These are phyloP conservation scores for Eulemur mongoz DNA, from an alignment of 2,797 vertebrate genomes.

Conservation along the genomic window DNA sequence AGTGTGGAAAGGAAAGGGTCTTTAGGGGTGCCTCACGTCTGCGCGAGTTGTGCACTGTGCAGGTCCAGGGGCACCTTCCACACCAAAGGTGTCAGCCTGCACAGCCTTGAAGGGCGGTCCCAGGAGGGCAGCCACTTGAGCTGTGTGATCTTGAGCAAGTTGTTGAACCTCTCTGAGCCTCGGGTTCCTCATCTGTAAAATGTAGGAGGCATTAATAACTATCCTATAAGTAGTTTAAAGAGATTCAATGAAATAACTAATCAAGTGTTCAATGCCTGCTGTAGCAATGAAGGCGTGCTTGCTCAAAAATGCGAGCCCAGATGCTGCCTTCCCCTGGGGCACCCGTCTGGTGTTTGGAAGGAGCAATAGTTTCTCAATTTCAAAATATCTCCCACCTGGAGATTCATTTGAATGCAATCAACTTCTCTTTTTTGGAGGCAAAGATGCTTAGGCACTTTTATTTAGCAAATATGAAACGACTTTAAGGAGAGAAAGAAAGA, in stretches of 20 bases:
- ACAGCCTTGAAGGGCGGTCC: accelerated
- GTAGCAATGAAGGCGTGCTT: neutral
- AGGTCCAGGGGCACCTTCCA: neutral
- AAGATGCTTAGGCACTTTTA: neutral
- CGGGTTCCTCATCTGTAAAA: neutral
- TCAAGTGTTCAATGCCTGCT: neutral
- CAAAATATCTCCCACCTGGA: neutral
- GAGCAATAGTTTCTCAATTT: neutral
- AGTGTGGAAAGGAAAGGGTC: too few species aligned
- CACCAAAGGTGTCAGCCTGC: neutral
- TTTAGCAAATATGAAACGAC: neutral
- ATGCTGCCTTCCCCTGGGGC: neutral
- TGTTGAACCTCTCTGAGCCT: neutral
- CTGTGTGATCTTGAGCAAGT: neutral
- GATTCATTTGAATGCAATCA: neutral
- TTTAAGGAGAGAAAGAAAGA: neutral
- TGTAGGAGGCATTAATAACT: neutral
- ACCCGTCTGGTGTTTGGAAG: neutral
- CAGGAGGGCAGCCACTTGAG: neutral
- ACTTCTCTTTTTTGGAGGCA: neutral
- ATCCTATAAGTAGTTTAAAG: neutral
- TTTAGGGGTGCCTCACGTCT: neutral
- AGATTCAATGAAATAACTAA: neutral
- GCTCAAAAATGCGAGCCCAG: neutral
- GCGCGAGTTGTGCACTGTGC: accelerated